Evolutionary conservation across 2,113 vertebrate species (phyloP), one percentile per base, ranked within the genome.

Genomic region (Pomatostomus ruficeps): DNA sequence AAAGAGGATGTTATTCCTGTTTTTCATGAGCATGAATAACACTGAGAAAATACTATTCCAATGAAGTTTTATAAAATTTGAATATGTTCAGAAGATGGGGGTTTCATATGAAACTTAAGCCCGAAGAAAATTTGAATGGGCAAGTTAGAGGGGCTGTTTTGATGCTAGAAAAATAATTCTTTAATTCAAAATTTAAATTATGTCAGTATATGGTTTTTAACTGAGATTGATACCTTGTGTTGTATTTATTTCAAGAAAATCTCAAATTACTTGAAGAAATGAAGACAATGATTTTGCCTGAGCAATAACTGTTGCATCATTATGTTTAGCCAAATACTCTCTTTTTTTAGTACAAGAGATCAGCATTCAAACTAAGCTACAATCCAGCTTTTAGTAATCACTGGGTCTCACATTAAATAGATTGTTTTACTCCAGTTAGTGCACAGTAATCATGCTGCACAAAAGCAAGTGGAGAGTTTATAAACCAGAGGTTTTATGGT

Each of bases 211-310:
- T 85, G 96, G 83, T 97, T 94, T 97, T 97, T 92, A 97, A 93
- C 28, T 76, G 91, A 96, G 83, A 93, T 96, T 97, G 89, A 92
- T 97, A 54, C 90, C 76, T 61, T 72, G 43, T 33, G 15, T 52
- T 91, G 11, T 68, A 92, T 96, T 97, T 97, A 96, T 98, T 97
- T 97, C 95, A 96, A 97, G 91, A 97, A 98, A 94, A 92, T 93
- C 91, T 96, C 75, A 97, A 95, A 97, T 97, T 31, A 96, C 89
- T 97, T 96, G 91, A 95, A 96, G 70, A 75, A 97, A 82, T 97
- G 79, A 97, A 96, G 96, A 93, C 92, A 96, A 84, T 94, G 14
- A 93, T 97, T 96, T 97, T 97, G 75, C 94, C 95, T 96, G 91
- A 96, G 83, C 93, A 94, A 73, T 97, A 96, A 89, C 83, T 96